These are phyloP conservation scores for Euplagia quadripunctaria DNA, from an alignment of 2,888 invertebrate species.

Conservation along the genomic window DNA sequence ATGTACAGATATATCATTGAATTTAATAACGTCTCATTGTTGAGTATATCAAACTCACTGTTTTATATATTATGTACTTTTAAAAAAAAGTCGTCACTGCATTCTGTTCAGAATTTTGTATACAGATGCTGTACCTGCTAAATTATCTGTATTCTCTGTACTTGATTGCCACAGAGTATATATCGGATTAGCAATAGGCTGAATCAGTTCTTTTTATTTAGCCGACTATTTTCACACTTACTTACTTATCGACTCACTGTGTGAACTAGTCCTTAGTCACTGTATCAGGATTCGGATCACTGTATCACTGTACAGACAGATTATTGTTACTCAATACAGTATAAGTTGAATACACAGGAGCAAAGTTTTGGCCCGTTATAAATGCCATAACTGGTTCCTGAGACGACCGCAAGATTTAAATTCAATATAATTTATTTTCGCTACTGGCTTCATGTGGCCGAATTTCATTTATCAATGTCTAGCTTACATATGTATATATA, in stretches of 20 bases:
- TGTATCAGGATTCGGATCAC: neutral
- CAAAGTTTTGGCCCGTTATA: constrained; percentile 2
- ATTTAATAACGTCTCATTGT: neutral
- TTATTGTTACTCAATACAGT: constrained; percentile 4
- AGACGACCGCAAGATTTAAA: constrained; percentile 11
- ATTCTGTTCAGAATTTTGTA: neutral
- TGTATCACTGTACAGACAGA: neutral
- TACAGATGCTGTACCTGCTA: neutral
- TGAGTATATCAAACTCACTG: neutral
- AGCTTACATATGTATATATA: constrained; percentile 34
- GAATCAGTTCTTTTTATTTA: neutral
- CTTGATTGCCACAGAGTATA: neutral
- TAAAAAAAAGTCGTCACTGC: neutral
- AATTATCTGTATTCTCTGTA: neutral
- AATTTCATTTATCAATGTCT: constrained; percentile 31
- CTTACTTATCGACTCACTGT: neutral
- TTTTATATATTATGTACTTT: neutral
- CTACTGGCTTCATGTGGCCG: constrained; percentile 20
- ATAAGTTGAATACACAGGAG: neutral
- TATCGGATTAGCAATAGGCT: too few relatives aligned
- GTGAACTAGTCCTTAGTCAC: neutral
- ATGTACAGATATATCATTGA: neutral
- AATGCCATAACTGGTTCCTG: constrained; percentile 10
- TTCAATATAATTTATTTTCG: constrained; percentile 2
- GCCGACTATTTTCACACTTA: neutral